Conservation (phyloP, 2,888 invertebrate genomes). For the Melikaiella ostensackeni region DNA sequence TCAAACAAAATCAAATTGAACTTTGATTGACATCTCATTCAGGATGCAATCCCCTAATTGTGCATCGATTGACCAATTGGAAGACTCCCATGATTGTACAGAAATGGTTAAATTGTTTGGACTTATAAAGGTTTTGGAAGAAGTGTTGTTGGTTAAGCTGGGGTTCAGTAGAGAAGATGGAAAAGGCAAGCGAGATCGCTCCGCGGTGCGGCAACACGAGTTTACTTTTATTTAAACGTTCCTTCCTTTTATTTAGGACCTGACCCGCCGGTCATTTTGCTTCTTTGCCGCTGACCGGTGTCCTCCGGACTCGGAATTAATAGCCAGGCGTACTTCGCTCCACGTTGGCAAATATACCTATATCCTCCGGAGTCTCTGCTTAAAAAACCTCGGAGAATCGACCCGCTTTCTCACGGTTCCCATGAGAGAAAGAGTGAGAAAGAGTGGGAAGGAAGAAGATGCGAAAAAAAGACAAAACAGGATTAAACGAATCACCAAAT, state of each 20-base stretch:
- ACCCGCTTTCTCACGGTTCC: constrained; percentile 70
- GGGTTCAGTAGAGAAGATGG: constrained; percentile 29
- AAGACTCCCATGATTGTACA: background rate
- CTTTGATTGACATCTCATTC: background rate
- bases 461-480: constrained; percentile 51
- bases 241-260: constrained; percentile 75
- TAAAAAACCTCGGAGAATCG: constrained; percentile 65
- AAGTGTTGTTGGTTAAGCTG: constrained; percentile 10
- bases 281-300: constrained; percentile 69
- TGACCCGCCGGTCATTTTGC: constrained; percentile 72
- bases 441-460: constrained; percentile 32
- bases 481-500: constrained; percentile 51
- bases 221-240: constrained; percentile 77
- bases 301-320: constrained; percentile 71
- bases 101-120: background rate
- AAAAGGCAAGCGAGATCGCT: constrained; percentile 27
- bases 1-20: background rate
- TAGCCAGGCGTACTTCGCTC: constrained; percentile 71
- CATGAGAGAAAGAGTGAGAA: constrained; percentile 53
- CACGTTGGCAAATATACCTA: constrained; percentile 62
- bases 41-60: background rate
- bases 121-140: background rate
- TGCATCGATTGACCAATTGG: background rate
- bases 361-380: constrained; percentile 55
- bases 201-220: constrained; percentile 69